These are phyloP conservation scores for Agelas oroides DNA, from an alignment of 37 sponge, comb jelly and placozoan genomes.

Conservation along the genomic window DNA sequence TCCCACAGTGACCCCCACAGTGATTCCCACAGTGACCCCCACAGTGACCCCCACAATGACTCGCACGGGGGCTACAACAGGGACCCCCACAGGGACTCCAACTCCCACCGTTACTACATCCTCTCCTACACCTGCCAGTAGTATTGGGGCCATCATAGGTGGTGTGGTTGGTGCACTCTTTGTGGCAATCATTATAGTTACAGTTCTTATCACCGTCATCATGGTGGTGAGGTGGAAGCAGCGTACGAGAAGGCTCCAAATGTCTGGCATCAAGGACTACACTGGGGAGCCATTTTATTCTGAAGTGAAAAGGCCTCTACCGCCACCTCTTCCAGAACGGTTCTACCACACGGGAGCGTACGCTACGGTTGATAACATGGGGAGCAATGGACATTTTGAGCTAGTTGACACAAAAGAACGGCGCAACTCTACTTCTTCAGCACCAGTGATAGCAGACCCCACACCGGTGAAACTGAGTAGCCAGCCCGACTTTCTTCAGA, in stretches of 20 bases:
- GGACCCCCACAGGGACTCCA: neutral
- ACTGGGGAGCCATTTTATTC: constrained; percentile 29
- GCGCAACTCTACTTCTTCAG: neutral
- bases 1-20: too few species aligned
- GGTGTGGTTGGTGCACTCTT: constrained; percentile 7
- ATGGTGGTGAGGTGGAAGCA: neutral
- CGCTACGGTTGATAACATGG: constrained; percentile 24
- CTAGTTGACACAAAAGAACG: neutral
- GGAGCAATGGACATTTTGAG: constrained; percentile 41
- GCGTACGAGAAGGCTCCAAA: neutral
- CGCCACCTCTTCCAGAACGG: constrained; percentile 51
- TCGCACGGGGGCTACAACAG: too few species aligned
- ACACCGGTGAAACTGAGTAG: constrained; percentile 3
- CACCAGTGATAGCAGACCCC: neutral
- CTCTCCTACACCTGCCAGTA: neutral
- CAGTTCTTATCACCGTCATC: constrained; percentile 4
- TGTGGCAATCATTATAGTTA: constrained; percentile 12
- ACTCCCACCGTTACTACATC: neutral
- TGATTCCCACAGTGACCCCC: too few species aligned
- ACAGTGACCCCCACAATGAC: too few species aligned
- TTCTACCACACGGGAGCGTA: constrained; percentile 25
- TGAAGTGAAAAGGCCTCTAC: constrained; percentile 46
- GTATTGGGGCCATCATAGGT: neutral
- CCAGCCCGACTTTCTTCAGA: constrained; percentile 25
- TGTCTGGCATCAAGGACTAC: neutral